Conservation (phyloP, 2,797 vertebrate genomes). For the Propithecus perrieri region DNA sequence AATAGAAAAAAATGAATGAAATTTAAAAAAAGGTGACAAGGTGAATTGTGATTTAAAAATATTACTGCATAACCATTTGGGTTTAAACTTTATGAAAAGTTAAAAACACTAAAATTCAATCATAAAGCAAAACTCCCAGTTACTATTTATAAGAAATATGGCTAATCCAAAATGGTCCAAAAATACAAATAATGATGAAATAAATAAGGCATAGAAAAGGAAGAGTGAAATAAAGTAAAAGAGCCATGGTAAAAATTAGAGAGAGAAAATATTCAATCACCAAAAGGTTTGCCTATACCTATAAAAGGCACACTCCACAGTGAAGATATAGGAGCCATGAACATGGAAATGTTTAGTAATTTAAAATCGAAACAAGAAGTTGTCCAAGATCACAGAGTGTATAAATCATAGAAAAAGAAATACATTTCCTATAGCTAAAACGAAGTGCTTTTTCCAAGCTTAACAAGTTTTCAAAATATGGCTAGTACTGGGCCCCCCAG, state of each 20-base stretch:
- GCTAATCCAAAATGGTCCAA: neutral
- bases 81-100: neutral
- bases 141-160: neutral
- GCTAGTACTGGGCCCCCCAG: too few species aligned
- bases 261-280: neutral
- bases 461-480: neutral
- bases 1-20: neutral
- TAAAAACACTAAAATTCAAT: neutral
- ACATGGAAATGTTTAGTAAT: neutral
- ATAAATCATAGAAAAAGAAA: neutral
- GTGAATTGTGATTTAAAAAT: neutral
- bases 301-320: neutral
- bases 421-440: neutral
- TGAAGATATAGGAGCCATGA: neutral
- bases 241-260: neutral
- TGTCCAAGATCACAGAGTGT: neutral
- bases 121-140: neutral
- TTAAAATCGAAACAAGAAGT: neutral
- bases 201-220: neutral
- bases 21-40: neutral
- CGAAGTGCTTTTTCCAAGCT: neutral
- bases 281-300: neutral
- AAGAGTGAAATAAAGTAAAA: neutral
- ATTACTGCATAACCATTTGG: neutral
- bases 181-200: neutral